Percentiles rank a stretch among this genome's conserved stretches.
Evolutionary conservation across 2,888 invertebrate genomes (phyloP).

Genomic region (Anagyrus pseudococci): DNA sequence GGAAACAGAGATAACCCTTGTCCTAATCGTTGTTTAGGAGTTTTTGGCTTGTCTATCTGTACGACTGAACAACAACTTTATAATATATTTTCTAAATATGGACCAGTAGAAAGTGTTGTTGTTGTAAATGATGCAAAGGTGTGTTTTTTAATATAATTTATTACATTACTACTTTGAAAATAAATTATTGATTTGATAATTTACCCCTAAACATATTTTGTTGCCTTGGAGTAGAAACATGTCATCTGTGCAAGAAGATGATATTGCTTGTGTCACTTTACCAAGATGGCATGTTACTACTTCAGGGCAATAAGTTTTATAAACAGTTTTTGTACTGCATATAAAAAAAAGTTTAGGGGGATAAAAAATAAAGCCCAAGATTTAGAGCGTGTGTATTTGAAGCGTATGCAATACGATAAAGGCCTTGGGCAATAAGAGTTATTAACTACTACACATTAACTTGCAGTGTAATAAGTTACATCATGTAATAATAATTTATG

Average conservation of each 20-base stretch:
- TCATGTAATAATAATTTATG: slow-evolving; percentile 18
- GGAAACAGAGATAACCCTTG: slow-evolving; percentile 87
- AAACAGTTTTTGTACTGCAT: too few relatives aligned
- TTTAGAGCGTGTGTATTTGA: slow-evolving; percentile 55
- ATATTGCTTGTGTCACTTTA: too few relatives aligned
- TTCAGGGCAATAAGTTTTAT: too few relatives aligned
- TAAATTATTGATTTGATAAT: too few relatives aligned
- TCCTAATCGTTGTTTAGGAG: slow-evolving; percentile 88
- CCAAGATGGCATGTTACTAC: too few relatives aligned
- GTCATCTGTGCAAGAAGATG: too few relatives aligned
- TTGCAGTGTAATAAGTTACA: too few relatives aligned
- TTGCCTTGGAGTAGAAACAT: too few relatives aligned
- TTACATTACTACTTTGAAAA: too few relatives aligned
- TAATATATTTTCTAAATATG: slow-evolving; percentile 91
- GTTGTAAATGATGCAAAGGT: slow-evolving; percentile 96
- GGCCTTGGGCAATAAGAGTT: slow-evolving; percentile 58
- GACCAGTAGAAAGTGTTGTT: slow-evolving; percentile 90
- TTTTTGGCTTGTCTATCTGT: slow-evolving; percentile 92
- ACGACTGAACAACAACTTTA: slow-evolving; percentile 92
- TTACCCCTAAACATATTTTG: too few relatives aligned
- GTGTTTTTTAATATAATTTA: slow-evolving; percentile 36
- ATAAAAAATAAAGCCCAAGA: slow-evolving; percentile 50
- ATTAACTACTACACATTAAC: too few relatives aligned
- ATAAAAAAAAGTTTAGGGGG: too few relatives aligned
- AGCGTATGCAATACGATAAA: slow-evolving; percentile 53